Evolutionary conservation across 2,888 invertebrate genomes (phyloP), one percentile per base, ranked within the genome.

Genomic region (Eurytoma californica): DNA sequence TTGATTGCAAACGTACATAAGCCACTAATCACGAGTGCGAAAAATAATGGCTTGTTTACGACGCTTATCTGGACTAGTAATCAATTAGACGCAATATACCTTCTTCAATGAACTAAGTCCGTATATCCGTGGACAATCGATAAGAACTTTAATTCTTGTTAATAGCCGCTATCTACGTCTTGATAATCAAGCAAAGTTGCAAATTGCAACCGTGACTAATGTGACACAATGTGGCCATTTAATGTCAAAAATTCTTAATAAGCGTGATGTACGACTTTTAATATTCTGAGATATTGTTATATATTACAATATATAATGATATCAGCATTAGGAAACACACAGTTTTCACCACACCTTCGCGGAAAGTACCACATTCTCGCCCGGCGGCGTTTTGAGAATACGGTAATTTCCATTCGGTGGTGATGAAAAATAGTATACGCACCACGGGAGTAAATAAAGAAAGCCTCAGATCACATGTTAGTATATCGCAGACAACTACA

Each of bases 11-110:
- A 39, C 9, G 7, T 39, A 1, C 9, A 39, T 39, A 39, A 47
- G 28, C 30, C n/a, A 30, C 4, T 18, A 55, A 65, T 65, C 47
- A 65, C 65, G 24, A 66, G 65, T 57, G 9, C 53, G 65, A 73
- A 66, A 65, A 66, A 73, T 73, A 65, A 20, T 39, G 20, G 57
- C 65, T 73, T 73, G 73, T 66, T 73, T 73, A 73, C 66, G 65
- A 13, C 39, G n/a, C 16, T 73, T 73, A 73, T 73, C 65, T 65
- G 2, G 57, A 24, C 24, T 73, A 57, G 16, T 65, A 57, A 73
- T 65, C 63, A 53, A 65, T 73, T 24, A 30, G 18, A 3, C n/a
- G 14, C 18, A 51, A n/a, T 16, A 13, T 70, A 49, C 20, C 9
- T 49, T 30, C 16, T 30, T 28, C 51, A 28, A 49, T 61, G 39